These are phyloP conservation scores for Anthoscopus minutus DNA, from an alignment of 2,113 vertebrate species.

Conservation along the genomic window DNA sequence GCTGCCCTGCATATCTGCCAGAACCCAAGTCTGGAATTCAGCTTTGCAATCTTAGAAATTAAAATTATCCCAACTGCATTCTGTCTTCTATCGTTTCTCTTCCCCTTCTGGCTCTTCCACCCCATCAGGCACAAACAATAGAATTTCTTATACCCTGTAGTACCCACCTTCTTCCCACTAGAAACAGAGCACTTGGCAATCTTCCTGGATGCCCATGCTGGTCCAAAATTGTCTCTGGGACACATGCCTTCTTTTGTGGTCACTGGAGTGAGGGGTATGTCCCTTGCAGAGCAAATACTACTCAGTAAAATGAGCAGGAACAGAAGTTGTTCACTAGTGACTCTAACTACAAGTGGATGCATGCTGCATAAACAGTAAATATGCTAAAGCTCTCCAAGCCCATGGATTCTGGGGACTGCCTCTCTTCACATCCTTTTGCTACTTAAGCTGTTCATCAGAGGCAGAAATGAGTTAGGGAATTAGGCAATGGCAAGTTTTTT, in stretches of 20 bases:
- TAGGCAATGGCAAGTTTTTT: background rate
- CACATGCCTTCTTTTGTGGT: background rate
- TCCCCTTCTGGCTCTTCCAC: background rate
- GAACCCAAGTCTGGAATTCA: background rate
- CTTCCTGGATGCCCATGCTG: background rate
- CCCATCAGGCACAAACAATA: background rate
- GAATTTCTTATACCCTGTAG: background rate
- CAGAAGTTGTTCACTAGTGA: background rate
- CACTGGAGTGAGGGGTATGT: background rate
- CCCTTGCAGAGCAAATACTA: background rate
- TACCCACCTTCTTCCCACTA: background rate
- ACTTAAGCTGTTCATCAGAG: background rate
- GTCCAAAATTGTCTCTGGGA: background rate
- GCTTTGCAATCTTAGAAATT: background rate
- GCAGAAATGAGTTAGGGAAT: background rate
- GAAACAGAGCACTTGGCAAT: background rate
- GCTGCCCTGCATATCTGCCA: background rate
- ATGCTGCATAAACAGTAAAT: background rate
- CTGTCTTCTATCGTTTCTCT: background rate
- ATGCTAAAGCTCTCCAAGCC: background rate
- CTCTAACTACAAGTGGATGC: background rate
- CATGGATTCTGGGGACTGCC: background rate
- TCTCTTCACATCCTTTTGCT: background rate
- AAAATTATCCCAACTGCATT: background rate
- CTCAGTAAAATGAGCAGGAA: background rate